Conservation (phyloP, 2,113 vertebrate genomes). For the Seriola dumerili region DNA sequence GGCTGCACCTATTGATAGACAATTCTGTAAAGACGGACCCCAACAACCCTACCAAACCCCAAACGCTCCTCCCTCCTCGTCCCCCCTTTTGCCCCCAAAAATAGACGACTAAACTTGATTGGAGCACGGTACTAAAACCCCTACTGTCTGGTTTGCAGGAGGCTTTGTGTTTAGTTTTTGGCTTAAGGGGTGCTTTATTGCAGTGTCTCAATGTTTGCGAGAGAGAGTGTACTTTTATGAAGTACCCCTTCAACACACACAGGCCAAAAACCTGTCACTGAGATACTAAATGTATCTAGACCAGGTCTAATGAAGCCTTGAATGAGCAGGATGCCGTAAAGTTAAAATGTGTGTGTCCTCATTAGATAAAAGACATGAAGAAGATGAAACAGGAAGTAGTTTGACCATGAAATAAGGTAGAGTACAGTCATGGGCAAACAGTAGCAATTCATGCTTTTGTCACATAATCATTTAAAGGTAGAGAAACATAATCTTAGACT, state of each 20-base stretch:
- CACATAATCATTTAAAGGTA: not conserved
- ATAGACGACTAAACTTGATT: constrained; percentile 60
- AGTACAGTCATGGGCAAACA: not conserved
- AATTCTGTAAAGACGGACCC: constrained; percentile 94
- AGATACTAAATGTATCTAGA: not conserved
- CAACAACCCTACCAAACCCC: constrained; percentile 80
- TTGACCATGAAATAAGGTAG: not conserved
- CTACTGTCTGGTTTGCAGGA: constrained; percentile 52
- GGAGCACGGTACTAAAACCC: constrained; percentile 37
- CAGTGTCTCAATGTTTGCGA: constrained; percentile 39
- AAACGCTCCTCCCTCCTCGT: constrained; percentile 45
- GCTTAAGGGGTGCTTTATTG: constrained; percentile 15
- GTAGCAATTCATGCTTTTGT: not conserved
- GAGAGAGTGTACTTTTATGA: constrained; percentile 5
- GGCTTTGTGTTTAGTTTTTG: constrained; percentile 48
- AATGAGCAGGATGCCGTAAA: not conserved
- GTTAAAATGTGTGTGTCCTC: not conserved
- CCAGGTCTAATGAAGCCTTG: not conserved
- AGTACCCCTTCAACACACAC: not conserved
- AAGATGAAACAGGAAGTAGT: constrained; percentile 4
- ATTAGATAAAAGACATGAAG: not conserved
- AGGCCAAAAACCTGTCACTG: not conserved
- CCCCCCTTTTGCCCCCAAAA: constrained; percentile 50
- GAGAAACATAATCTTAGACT: not conserved
- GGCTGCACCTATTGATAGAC: constrained; percentile 99